phyloP scores from a whole-genome alignment of 2,113 vertebrate genomes.

The Rousettus leschenaultii region DNA sequence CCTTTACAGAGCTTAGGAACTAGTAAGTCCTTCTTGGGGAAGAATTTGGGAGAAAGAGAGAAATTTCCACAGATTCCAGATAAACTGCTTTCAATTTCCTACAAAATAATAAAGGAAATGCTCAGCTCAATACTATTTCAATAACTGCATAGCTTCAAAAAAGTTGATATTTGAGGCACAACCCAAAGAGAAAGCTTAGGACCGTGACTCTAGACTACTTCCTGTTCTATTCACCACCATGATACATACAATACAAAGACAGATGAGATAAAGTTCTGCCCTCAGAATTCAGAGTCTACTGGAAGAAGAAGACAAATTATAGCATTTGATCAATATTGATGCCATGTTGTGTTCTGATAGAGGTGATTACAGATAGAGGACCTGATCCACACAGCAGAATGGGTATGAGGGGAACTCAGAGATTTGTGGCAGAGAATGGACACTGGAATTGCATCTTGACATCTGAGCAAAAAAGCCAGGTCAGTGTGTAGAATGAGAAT shows the following conservation, averaged over 20 bases:
- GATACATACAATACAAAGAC: not conserved
- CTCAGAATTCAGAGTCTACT: not conserved
- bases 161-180: not conserved
- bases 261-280: not conserved
- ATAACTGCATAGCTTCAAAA: not conserved
- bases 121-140: not conserved
- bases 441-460: not conserved
- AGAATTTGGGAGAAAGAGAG: not conserved
- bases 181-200: not conserved
- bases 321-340: not conserved
- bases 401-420: not conserved
- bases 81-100: not conserved
- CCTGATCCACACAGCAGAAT: not conserved
- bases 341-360: not conserved
- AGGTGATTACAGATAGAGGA: not conserved
- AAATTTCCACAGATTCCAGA: not conserved
- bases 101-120: not conserved
- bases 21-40: not conserved
- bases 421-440: not conserved
- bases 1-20: not conserved
- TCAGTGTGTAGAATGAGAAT: not conserved
- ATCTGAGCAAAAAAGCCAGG: not conserved
- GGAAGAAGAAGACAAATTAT: not conserved
- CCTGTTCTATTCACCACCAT: not conserved
- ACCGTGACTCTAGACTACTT: not conserved